Percentiles rank a stretch among this genome's conserved stretches.
Conservation (phyloP, 2,113 vertebrate genomes). For the Sander lucioperca region DNA sequence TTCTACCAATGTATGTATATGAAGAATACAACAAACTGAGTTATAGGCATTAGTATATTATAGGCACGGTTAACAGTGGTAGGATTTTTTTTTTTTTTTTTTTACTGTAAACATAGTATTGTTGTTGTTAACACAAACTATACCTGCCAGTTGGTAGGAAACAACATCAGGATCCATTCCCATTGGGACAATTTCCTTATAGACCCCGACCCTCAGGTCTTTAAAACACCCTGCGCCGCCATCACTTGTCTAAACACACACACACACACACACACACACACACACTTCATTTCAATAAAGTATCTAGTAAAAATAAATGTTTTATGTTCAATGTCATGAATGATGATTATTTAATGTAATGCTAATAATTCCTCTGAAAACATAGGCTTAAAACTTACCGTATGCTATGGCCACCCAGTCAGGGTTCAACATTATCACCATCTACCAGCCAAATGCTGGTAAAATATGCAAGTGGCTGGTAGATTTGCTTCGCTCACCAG, state of each 20-base stretch:
- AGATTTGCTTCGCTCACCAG: too few species aligned
- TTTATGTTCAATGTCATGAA: neutral
- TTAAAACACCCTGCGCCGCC: constrained; percentile 93
- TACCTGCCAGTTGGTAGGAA: constrained; percentile 93
- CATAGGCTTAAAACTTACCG: neutral
- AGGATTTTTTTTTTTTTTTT: neutral
- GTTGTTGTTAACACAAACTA: constrained; percentile 10
- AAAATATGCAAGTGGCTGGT: too few species aligned
- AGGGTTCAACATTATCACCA: too few species aligned
- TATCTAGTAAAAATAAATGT: neutral
- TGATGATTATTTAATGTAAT: neutral
- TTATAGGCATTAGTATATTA: too few species aligned
- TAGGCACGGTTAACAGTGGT: neutral
- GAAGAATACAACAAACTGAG: neutral
- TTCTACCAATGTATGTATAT: neutral
- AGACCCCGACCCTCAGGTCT: constrained; percentile 91
- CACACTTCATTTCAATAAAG: too few species aligned
- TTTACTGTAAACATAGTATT: neutral
- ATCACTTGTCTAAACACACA: constrained; percentile 86
- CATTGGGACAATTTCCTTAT: constrained; percentile 96
- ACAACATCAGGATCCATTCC: constrained; percentile 90
- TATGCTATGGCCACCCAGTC: neutral
- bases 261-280: constrained; percentile 2
- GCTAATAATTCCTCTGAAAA: neutral
- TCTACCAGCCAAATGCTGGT: too few species aligned